Evolutionary conservation across 2,797 vertebrate genomes (phyloP).

Genomic region (Mycteria americana): DNA sequence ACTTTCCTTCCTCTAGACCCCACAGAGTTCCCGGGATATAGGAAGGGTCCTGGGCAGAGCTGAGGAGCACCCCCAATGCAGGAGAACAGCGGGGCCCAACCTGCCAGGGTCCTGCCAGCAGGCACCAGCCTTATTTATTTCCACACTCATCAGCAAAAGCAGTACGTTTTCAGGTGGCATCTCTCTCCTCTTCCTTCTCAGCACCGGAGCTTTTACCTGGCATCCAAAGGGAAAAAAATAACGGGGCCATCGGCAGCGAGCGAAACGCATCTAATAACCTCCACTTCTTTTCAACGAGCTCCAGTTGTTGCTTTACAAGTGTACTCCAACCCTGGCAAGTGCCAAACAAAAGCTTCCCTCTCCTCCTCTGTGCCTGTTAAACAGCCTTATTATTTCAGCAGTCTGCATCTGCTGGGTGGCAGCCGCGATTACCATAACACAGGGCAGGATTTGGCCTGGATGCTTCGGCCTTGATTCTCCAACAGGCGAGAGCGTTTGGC

Average conservation of each 20-base stretch:
- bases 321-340: constrained; percentile 70
- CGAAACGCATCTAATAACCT: constrained; percentile 57
- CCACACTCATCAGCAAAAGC: neutral
- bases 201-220: neutral
- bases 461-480: neutral
- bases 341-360: constrained; percentile 71
- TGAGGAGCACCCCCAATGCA: neutral
- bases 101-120: neutral
- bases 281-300: constrained; percentile 62
- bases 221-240: neutral
- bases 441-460: constrained; percentile 41
- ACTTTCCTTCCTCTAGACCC: neutral
- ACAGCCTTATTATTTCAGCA: constrained; percentile 46
- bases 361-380: constrained; percentile 39
- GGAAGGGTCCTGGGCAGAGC: neutral
- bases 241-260: neutral
- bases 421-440: constrained; percentile 74
- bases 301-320: constrained; percentile 70
- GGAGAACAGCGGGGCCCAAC: neutral
- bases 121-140: neutral
- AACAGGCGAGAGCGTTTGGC: neutral
- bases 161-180: neutral
- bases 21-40: neutral
- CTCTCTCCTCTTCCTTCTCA: neutral
- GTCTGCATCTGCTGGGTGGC: constrained; percentile 58